Evolutionary conservation across 1,140 invertebrate species (phyloP).

Genomic region (Panagrolaimus sp.): DNA sequence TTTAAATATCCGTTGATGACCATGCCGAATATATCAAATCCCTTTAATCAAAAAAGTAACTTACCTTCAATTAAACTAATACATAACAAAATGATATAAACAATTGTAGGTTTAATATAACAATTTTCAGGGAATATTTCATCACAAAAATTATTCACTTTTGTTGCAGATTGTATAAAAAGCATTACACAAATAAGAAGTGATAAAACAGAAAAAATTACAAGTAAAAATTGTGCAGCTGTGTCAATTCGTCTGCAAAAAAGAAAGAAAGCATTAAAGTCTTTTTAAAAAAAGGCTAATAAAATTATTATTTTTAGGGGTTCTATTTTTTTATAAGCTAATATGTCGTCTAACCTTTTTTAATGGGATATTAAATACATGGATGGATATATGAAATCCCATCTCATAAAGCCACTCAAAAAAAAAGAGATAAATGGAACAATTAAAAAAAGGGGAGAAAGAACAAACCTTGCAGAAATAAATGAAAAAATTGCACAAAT

Average conservation of each 20-base stretch:
- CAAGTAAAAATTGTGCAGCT: constrained; percentile 1
- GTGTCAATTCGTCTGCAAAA: constrained; percentile 8
- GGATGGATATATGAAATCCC: too few relatives aligned
- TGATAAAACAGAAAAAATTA: background rate
- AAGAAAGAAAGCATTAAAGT: too few relatives aligned
- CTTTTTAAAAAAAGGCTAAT: too few relatives aligned
- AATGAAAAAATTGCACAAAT: constrained; percentile 8
- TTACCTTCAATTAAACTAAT: background rate
- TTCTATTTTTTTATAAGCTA: too few relatives aligned
- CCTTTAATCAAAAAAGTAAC: background rate
- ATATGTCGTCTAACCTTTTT: too few relatives aligned
- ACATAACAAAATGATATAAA: constrained; percentile 2
- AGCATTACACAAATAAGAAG: background rate
- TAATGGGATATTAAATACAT: too few relatives aligned
- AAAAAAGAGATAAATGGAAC: background rate
- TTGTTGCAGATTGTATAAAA: background rate
- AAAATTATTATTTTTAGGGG: too few relatives aligned
- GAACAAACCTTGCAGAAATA: constrained; percentile 6
- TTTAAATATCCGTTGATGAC: too few relatives aligned
- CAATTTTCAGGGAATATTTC: background rate
- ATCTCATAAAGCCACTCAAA: too few relatives aligned
- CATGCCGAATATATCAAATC: background rate
- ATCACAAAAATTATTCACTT: background rate
- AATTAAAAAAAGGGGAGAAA: background rate
- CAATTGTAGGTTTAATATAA: background rate